These are phyloP conservation scores for Centropus unirufus DNA, from an alignment of 2,113 vertebrate species.

Conservation along the genomic window DNA sequence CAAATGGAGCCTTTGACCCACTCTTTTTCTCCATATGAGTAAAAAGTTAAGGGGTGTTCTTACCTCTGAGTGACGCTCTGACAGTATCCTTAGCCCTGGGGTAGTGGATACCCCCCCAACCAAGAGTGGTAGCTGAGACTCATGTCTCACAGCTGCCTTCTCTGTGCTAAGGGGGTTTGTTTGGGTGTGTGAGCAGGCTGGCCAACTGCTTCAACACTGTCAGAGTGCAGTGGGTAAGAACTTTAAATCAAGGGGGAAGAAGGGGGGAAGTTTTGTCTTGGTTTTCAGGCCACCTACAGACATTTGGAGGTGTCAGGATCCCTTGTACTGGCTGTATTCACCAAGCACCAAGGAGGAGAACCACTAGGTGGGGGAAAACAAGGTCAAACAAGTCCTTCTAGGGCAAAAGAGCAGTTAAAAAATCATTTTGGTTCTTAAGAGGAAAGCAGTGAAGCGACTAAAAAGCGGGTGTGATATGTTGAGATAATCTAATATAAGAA, in stretches of 20 bases:
- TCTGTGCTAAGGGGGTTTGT: neutral
- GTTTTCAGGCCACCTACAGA: neutral
- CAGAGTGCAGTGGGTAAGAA: neutral
- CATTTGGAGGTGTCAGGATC: neutral
- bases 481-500: slow-evolving; percentile 48
- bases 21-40: neutral
- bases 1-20: neutral
- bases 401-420: slow-evolving; percentile 34
- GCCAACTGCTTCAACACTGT: neutral
- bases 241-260: neutral
- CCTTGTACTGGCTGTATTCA: neutral
- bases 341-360: neutral
- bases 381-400: slow-evolving; percentile 23
- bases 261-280: neutral
- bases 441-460: slow-evolving; percentile 37
- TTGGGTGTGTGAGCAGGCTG: neutral
- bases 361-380: neutral
- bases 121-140: too few relatives aligned
- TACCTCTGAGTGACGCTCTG: neutral
- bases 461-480: slow-evolving; percentile 33
- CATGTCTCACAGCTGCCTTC: neutral
- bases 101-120: neutral
- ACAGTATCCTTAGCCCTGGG: neutral
- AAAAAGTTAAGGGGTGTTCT: neutral
- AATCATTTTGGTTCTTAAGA: slow-evolving; percentile 29